Evolutionary conservation across 2,797 vertebrate species (phyloP).

Genomic region (Semotilus atromaculatus): DNA sequence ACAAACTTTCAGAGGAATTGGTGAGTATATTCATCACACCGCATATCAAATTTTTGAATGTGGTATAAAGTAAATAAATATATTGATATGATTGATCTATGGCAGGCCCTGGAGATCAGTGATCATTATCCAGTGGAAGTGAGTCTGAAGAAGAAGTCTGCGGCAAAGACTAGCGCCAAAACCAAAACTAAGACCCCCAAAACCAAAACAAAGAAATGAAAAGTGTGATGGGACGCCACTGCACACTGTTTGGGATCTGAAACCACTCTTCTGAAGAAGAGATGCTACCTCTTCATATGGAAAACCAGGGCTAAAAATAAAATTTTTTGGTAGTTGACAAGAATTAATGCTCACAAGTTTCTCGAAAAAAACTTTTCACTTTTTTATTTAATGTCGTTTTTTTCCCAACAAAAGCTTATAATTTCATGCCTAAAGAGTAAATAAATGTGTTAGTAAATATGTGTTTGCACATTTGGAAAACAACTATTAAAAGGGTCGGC

Average conservation of each 20-base stretch:
- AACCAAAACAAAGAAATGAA: background rate
- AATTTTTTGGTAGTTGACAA: too few relatives aligned
- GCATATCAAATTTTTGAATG: background rate
- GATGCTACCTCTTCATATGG: background rate
- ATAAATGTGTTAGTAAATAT: background rate
- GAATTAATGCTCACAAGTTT: background rate
- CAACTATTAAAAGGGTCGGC: background rate
- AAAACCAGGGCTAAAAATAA: background rate
- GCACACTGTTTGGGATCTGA: background rate
- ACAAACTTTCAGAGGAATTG: constrained; percentile 62
- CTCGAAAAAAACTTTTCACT: background rate
- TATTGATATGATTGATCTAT: background rate
- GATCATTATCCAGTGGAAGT: constrained; percentile 80
- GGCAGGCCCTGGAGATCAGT: constrained; percentile 70
- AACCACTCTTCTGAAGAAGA: background rate
- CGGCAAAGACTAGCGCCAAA: background rate
- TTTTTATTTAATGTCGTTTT: background rate
- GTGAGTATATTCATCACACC: constrained; percentile 59
- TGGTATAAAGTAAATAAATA: background rate
- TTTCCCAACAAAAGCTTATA: background rate
- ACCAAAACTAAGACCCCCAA: background rate
- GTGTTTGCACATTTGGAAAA: background rate
- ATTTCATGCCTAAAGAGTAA: background rate
- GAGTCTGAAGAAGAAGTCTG: constrained; percentile 55
- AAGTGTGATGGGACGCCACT: background rate